Evolutionary conservation across 1,140 invertebrate genomes (phyloP), one percentile per base, ranked within the genome.

Genomic region (Cotesia glomerata): DNA sequence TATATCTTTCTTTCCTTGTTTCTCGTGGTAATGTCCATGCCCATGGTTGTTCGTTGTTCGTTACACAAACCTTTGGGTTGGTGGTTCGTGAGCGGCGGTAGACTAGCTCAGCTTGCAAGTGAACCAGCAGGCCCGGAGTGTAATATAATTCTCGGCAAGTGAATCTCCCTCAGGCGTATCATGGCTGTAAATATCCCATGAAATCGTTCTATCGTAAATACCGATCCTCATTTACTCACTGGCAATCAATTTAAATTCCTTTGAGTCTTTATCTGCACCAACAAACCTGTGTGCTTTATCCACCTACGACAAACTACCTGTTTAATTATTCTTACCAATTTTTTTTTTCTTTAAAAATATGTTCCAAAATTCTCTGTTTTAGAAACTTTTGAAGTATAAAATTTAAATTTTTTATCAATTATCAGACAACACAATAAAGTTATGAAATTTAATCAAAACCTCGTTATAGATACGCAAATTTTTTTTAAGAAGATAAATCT

Each of bases 71-170:
- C 63, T 65, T 51, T 11, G 26, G 1, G 26, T 26, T 26, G 26
- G 9, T 18, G 32, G 16, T 35, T 32, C 13, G 59, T 32, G 59
- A 26, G 59, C 18, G 32, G 59, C 18, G 32, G 59, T 45, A 45
- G 7, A 45, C 39, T 45, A 5, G 39, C 39, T 45, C 16, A 9
- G 56, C 16, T 58, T 16, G 56, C 56, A 58, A 45, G 63, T 14
- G 34, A 65, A 18, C 34, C 13, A 45, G 45, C 63, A 26, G 45
- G 36, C 39, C 63, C 16, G 34, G 63, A 39, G 63, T 65, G 36
- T 65, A 65, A 65, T 65, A 65, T 65, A 65, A 65, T 65, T 65
- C 63, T 36, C 63, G 63, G 35, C 63, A 65, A 65, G 63, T 65
- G 63, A 65, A 65, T 65, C 63, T 65, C 63, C 63, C 63, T 65